These are phyloP conservation scores for Lasioglossum villosulum DNA, from an alignment of 2,888 invertebrate species.

Conservation along the genomic window DNA sequence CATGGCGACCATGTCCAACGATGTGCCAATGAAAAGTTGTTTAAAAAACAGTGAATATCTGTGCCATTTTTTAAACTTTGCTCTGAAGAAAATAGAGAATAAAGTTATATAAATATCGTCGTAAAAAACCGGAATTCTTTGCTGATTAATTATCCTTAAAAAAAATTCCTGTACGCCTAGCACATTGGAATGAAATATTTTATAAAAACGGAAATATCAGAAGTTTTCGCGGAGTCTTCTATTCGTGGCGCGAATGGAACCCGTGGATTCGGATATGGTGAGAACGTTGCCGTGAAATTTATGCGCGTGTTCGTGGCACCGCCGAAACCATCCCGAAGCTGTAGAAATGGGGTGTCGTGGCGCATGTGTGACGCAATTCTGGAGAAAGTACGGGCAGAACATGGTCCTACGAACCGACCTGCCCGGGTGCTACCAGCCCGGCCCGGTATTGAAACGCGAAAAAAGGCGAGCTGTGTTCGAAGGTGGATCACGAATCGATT, in stretches of 20 bases:
- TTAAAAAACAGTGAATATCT: too few species aligned
- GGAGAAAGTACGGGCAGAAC: conserved; percentile 67
- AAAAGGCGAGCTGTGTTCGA: conserved; percentile 51
- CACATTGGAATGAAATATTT: background rate
- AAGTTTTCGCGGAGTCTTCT: background rate
- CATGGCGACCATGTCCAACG: too few species aligned
- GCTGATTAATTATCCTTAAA: too few species aligned
- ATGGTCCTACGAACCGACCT: conserved; percentile 48
- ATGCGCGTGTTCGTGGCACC: conserved; percentile 10
- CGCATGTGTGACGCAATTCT: conserved; percentile 62
- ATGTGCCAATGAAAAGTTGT: too few species aligned
- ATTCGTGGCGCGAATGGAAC: background rate
- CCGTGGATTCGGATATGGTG: background rate
- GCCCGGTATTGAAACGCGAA: conserved; percentile 42
- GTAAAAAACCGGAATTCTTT: too few species aligned
- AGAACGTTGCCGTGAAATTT: conserved; percentile 27
- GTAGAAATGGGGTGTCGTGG: conserved; percentile 56
- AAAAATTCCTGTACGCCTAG: too few species aligned
- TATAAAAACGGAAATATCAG: background rate
- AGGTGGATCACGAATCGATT: conserved; percentile 62
- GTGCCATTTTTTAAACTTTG: too few species aligned
- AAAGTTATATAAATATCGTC: too few species aligned
- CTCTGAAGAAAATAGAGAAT: too few species aligned
- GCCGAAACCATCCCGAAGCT: conserved; percentile 41
- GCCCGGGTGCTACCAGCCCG: conserved; percentile 43